Percentiles rank a stretch among this genome's conserved stretches.
phyloP scores from a whole-genome alignment of 2,113 vertebrate species.

The Todiramphus saurophagus region DNA sequence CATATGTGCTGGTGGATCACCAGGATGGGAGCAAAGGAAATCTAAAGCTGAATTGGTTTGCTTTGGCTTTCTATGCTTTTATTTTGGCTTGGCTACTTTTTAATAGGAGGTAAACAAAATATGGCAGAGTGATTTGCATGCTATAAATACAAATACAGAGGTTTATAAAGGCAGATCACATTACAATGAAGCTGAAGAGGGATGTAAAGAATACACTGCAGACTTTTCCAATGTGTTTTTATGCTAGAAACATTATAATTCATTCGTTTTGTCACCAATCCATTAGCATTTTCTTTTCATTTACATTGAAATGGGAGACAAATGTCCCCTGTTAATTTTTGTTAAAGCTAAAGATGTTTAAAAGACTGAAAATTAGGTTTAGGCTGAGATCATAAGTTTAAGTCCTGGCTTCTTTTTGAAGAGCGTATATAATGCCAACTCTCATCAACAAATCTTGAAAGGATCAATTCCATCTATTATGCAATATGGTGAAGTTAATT shows the following conservation, averaged over 20 bases:
- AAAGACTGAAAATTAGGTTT: neutral
- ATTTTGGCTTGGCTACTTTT: slow-evolving; percentile 6
- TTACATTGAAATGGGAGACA: neutral
- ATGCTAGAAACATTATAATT: neutral
- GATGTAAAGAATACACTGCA: neutral
- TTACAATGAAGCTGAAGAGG: neutral
- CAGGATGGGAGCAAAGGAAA: neutral
- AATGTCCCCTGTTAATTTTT: neutral
- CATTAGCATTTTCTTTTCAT: slow-evolving; percentile 7
- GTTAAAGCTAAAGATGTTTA: neutral
- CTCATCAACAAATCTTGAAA: slow-evolving; percentile 34
- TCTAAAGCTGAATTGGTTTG: neutral
- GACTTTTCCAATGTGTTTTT: neutral
- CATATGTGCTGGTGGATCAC: neutral
- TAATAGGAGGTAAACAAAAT: neutral
- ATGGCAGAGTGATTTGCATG: neutral
- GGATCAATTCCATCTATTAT: slow-evolving; percentile 40
- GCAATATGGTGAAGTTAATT: slow-evolving; percentile 49
- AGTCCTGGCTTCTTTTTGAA: slow-evolving; percentile 31
- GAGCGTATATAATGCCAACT: neutral
- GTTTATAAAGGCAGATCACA: neutral
- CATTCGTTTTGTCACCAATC: neutral
- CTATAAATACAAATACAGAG: neutral
- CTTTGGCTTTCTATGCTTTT: neutral
- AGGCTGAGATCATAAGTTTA: slow-evolving; percentile 44